Conservation (phyloP, 2,888 invertebrate genomes). For the Xylota segnis region DNA sequence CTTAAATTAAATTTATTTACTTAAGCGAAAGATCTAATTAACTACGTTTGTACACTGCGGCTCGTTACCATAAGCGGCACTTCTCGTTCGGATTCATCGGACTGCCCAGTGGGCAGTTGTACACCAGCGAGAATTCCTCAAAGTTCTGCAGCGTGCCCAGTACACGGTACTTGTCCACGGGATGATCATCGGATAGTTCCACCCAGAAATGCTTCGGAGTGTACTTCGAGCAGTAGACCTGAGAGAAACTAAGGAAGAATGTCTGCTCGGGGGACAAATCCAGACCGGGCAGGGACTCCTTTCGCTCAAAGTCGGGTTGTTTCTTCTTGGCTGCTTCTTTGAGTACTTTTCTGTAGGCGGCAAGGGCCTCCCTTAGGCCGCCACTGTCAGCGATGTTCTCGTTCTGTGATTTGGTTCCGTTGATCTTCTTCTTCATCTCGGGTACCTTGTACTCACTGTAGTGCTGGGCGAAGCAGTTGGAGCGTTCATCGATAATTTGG, state of each 20-base stretch:
- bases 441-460: slow-evolving; percentile 80
- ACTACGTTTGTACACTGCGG: slow-evolving; percentile 14
- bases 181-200: slow-evolving; percentile 80
- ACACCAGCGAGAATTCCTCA: slow-evolving; percentile 80
- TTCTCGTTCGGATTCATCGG: slow-evolving; percentile 81
- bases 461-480: slow-evolving; percentile 80
- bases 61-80: slow-evolving; percentile 81
- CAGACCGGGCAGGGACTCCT: slow-evolving; percentile 81
- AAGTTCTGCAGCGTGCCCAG: slow-evolving; percentile 81
- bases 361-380: slow-evolving; percentile 79
- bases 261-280: slow-evolving; percentile 81
- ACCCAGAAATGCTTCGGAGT: slow-evolving; percentile 81
- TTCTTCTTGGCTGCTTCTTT: slow-evolving; percentile 76
- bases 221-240: slow-evolving; percentile 82
- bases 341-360: slow-evolving; percentile 80
- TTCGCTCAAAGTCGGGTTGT: slow-evolving; percentile 43
- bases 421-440: slow-evolving; percentile 81
- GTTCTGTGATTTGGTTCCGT: slow-evolving; percentile 80
- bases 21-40: background rate
- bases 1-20: slow-evolving; percentile 26
- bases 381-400: slow-evolving; percentile 83
- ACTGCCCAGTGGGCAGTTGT: slow-evolving; percentile 80
- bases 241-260: slow-evolving; percentile 82
- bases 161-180: slow-evolving; percentile 82
- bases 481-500: slow-evolving; percentile 79